These are phyloP conservation scores for Holotrichia oblita DNA, from an alignment of 1,140 invertebrate genomes.

Conservation along the genomic window DNA sequence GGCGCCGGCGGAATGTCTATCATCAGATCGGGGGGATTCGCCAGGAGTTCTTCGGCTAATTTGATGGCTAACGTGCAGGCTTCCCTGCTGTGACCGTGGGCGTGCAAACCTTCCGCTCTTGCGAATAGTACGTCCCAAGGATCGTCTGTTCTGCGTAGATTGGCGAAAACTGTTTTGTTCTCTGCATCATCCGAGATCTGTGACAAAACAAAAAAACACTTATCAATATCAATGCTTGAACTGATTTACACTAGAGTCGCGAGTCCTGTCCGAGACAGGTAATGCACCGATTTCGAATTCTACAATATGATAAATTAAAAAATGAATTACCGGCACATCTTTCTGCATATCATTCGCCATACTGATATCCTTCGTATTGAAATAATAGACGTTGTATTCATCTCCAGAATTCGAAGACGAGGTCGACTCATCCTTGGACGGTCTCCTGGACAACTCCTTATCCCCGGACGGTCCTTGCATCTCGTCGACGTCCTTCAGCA, in stretches of 20 bases:
- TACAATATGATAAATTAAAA: neutral
- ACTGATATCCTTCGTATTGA: constrained; percentile 70
- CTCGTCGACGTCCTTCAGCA: constrained; percentile 44
- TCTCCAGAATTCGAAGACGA: constrained; percentile 79
- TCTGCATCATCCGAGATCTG: constrained; percentile 36
- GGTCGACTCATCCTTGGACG: constrained; percentile 72
- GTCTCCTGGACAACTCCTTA: constrained; percentile 62
- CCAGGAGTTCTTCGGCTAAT: constrained; percentile 89
- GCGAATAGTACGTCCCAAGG: constrained; percentile 90
- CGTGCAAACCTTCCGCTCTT: constrained; percentile 93
- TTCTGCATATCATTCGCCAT: constrained; percentile 36
- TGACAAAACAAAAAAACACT: neutral
- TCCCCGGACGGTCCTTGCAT: constrained; percentile 58
- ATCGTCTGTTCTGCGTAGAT: constrained; percentile 73
- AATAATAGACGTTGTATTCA: constrained; percentile 87
- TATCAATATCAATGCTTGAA: neutral
- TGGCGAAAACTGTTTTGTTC: constrained; percentile 66
- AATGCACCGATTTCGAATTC: too few species aligned
- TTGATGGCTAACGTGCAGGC: constrained; percentile 89
- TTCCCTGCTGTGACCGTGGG: constrained; percentile 92
- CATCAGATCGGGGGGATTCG: constrained; percentile 90
- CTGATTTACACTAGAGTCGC: too few species aligned
- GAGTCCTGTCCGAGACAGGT: too few species aligned
- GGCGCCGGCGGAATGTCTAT: constrained; percentile 77
- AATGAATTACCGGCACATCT: neutral